Base-by-base conservation (phyloP, 1,140 invertebrate species). In the Scaptodrosophila lebanonensis region DNA sequence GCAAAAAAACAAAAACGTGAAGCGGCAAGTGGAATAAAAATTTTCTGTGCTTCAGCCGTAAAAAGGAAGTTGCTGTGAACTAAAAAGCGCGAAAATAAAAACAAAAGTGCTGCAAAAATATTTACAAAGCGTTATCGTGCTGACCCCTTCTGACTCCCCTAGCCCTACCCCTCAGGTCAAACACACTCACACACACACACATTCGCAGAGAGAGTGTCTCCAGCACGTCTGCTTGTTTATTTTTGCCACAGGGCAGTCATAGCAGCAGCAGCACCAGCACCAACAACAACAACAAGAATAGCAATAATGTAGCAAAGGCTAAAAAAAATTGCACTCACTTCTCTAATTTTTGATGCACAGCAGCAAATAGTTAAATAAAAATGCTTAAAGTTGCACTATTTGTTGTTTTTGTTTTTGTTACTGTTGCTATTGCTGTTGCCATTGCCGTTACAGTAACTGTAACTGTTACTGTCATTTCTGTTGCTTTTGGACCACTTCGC, bases 111-210 rank as follows among this genome's bases (percentile, higher is more conserved):
- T 73, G 73, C 68, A 79, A 77, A 77, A 77, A 73, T 77, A 77
- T 77, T 77, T 77, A 79, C 73, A 73, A 77, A 77, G 73, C 68
- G 75, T 73, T 79, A 79, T 79, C 73, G 66, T 66, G 75, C 70
- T 79, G 60, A 66, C 72, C 53, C 49, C 53, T 60, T 27, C 52
- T 35, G 30, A 25, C 60, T 44, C 12, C 30, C 58, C 40, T 27
- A 30, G 45, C 22, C 30, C 33, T 11, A 11, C 27, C 11, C 18
- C 33, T 42, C 25, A 15, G 32, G 16, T 50, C 50, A 54, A 29
- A 51, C 40, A 40, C 62, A 57, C 66, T 54, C 47, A 40, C 42
- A 57, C 35, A 13, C 51, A 8, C 11, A 8, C 33, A 15, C 6
- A 16, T 25, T 32, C 56, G 9, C 13, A 16, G 18, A 4, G 27